A percentile compares a stretch with the other conserved stretches of the same genome.
Evolutionary conservation across 2,888 invertebrate species (phyloP).

Genomic region (Thera obeliscata): DNA sequence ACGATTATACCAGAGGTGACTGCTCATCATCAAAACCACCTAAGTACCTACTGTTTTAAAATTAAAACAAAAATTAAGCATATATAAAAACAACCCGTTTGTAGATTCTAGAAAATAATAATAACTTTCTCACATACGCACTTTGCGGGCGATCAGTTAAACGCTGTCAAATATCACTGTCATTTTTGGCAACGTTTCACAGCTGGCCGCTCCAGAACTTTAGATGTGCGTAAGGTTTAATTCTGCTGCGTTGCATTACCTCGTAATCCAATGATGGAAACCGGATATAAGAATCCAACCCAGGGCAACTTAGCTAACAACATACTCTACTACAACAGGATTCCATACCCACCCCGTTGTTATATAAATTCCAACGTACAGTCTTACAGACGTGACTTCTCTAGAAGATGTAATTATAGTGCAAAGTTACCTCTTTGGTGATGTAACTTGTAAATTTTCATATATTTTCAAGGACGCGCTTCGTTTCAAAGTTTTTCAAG

Average conservation of each 20-base stretch:
- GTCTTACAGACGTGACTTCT: slow-evolving; percentile 38
- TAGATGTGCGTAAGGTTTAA: background rate
- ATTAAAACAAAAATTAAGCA: too few relatives aligned
- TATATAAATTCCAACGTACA: slow-evolving; percentile 13
- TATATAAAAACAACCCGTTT: too few relatives aligned
- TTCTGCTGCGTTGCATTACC: background rate
- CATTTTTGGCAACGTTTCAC: too few relatives aligned
- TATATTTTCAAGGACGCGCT: slow-evolving; percentile 27
- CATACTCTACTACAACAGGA: background rate
- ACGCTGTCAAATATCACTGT: too few relatives aligned
- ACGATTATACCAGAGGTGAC: too few relatives aligned
- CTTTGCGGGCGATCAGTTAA: too few relatives aligned
- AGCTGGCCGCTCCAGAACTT: too few relatives aligned
- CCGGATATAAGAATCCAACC: background rate
- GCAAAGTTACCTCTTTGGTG: slow-evolving; percentile 36
- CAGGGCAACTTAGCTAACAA: background rate
- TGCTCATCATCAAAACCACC: too few relatives aligned
- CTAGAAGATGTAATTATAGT: slow-evolving; percentile 35
- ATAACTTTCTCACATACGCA: too few relatives aligned
- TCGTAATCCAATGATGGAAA: background rate
- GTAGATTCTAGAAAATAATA: too few relatives aligned
- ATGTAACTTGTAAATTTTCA: slow-evolving; percentile 32
- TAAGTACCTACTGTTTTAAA: too few relatives aligned
- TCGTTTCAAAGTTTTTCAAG: slow-evolving; percentile 18
- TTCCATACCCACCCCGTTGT: slow-evolving; percentile 3